Evolutionary conservation across 2,888 invertebrate species (phyloP).

Genomic region (Lycocerus yunnanus): DNA sequence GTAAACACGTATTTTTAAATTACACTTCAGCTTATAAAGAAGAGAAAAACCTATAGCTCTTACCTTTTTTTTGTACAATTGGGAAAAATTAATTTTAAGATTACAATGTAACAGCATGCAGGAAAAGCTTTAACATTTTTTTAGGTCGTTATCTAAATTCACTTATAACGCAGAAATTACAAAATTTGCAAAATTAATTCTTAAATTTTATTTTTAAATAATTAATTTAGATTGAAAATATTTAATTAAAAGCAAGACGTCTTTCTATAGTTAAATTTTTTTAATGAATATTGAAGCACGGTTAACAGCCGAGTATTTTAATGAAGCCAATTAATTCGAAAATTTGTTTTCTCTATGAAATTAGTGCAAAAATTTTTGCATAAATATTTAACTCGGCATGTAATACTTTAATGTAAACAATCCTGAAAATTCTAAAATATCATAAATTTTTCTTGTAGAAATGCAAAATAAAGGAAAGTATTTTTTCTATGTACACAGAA

Average conservation of each 20-base stretch:
- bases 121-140: neutral
- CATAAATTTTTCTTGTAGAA: neutral
- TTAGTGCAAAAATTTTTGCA: neutral
- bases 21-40: neutral
- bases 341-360: neutral
- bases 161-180: neutral
- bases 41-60: neutral
- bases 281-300: neutral
- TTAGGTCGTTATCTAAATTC: neutral
- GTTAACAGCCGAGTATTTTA: neutral
- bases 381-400: neutral
- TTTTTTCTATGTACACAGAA: slow-evolving; percentile 3
- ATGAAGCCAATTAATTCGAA: neutral
- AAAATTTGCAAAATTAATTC: neutral
- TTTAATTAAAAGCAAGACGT: neutral
- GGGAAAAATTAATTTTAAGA: neutral
- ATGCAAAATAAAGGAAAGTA: neutral
- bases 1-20: neutral
- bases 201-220: neutral
- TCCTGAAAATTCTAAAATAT: neutral
- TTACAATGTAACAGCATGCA: neutral
- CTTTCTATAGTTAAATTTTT: neutral
- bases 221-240: neutral
- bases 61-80: neutral
- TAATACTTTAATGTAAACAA: neutral